Percentiles rank a stretch among this genome's conserved stretches.
These are phyloP conservation scores for Benthosema pterotum DNA, from an alignment of 2,797 vertebrate genomes.

Conservation along the genomic window DNA sequence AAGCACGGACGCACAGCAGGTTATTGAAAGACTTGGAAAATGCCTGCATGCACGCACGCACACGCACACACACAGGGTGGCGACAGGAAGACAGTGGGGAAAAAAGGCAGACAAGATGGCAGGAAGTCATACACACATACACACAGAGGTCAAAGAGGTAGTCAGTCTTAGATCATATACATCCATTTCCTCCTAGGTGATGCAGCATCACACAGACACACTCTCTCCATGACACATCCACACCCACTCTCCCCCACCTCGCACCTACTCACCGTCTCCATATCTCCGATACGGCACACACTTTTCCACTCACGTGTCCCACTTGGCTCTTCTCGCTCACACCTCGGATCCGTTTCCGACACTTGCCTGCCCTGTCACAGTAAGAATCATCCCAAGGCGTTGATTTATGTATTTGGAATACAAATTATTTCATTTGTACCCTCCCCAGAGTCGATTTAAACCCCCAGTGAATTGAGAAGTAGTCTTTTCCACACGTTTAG, in stretches of 20 bases:
- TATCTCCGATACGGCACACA: background rate
- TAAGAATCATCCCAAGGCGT: too few species aligned
- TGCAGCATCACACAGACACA: constrained; percentile 29
- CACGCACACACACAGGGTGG: constrained; percentile 12
- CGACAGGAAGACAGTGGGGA: constrained; percentile 64
- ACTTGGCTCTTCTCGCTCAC: background rate
- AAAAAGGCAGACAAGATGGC: constrained; percentile 65
- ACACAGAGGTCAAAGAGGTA: background rate
- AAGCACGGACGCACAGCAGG: background rate
- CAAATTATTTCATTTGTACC: too few species aligned
- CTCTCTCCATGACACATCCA: constrained; percentile 38
- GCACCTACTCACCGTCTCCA: constrained; percentile 35
- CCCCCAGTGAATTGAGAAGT: too few species aligned
- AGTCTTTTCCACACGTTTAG: too few species aligned
- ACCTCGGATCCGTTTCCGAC: background rate
- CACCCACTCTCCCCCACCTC: constrained; percentile 19
- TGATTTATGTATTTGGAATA: too few species aligned
- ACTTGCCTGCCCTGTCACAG: too few species aligned
- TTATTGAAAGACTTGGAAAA: too few species aligned
- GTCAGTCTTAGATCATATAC: background rate
- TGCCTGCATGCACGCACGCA: too few species aligned
- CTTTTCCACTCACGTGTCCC: constrained; percentile 5
- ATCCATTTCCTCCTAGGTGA: constrained; percentile 38
- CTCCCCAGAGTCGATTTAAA: too few species aligned
- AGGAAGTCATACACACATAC: constrained; percentile 65